Evolutionary conservation across 2,113 vertebrate species (phyloP).

Genomic region (Scatophagus argus): DNA sequence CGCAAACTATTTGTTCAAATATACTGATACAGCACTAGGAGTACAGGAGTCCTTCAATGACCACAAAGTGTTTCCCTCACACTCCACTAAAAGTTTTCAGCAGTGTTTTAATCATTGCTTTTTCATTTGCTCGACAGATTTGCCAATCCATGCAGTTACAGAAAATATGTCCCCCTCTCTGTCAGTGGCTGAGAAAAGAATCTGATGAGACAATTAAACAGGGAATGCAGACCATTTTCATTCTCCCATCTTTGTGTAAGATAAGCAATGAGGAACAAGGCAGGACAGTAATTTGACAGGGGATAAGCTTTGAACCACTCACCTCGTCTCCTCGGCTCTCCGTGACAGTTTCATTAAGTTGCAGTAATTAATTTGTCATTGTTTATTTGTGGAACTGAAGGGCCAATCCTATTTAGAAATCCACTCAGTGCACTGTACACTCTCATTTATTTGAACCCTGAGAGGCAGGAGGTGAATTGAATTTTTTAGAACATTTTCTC

Average conservation of each 20-base stretch:
- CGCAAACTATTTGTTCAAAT: too few species aligned
- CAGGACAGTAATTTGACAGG: slow-evolving; percentile 66
- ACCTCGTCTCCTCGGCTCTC: slow-evolving; percentile 24
- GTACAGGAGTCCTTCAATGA: not conserved
- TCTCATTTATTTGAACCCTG: slow-evolving; percentile 21
- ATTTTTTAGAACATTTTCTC: not conserved
- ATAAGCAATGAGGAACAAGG: slow-evolving; percentile 68
- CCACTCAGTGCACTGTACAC: not conserved
- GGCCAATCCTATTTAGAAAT: slow-evolving; percentile 23
- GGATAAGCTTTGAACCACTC: slow-evolving; percentile 59
- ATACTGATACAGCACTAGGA: too few species aligned
- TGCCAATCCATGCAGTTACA: slow-evolving; percentile 13
- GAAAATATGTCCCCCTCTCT: not conserved
- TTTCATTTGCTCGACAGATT: slow-evolving; percentile 4
- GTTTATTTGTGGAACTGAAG: slow-evolving; percentile 70
- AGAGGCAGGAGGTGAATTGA: slow-evolving; percentile 2
- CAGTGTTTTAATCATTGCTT: slow-evolving; percentile 16
- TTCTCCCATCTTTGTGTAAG: slow-evolving; percentile 31
- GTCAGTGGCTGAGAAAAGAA: slow-evolving; percentile 18
- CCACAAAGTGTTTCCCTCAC: not conserved
- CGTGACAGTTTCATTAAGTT: slow-evolving; percentile 57
- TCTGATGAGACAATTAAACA: slow-evolving; percentile 48
- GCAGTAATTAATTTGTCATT: slow-evolving; percentile 72
- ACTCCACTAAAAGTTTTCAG: slow-evolving; percentile 3
- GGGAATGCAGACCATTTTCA: slow-evolving; percentile 20